These are phyloP conservation scores for Dendrolimus punctatus DNA, from an alignment of 1,140 invertebrate species.

Conservation along the genomic window DNA sequence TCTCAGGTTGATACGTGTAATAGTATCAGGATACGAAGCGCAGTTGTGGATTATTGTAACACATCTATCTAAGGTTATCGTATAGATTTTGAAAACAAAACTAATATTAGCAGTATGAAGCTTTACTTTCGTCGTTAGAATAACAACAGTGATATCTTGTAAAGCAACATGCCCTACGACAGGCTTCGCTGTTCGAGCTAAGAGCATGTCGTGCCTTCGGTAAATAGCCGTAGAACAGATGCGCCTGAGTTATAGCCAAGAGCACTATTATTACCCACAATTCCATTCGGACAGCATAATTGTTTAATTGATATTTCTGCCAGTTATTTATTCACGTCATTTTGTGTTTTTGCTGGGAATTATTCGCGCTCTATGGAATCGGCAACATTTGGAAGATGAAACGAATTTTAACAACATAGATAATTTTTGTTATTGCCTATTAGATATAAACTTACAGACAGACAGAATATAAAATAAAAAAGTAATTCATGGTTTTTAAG, in stretches of 20 bases:
- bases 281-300: slow-evolving; percentile 70
- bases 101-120: too few species aligned
- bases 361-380: slow-evolving; percentile 42
- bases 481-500: too few species aligned
- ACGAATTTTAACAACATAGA: background rate
- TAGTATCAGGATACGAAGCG: too few species aligned
- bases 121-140: slow-evolving; percentile 33
- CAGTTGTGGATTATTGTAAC: too few species aligned
- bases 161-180: slow-evolving; percentile 2
- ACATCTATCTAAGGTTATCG: too few species aligned
- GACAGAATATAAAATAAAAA: too few species aligned
- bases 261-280: slow-evolving; percentile 68
- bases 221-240: slow-evolving; percentile 68
- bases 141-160: slow-evolving; percentile 5
- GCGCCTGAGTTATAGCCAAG: slow-evolving; percentile 62
- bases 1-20: too few species aligned
- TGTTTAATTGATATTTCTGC: slow-evolving; percentile 71
- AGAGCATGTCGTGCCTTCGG: slow-evolving; percentile 58
- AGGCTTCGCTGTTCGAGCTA: slow-evolving; percentile 5
- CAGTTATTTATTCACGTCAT: slow-evolving; percentile 68
- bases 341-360: slow-evolving; percentile 52
- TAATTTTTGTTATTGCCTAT: background rate
- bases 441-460: background rate
- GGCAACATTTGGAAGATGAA: too few species aligned
- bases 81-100: too few species aligned